Base-by-base conservation (phyloP, 2,888 invertebrate species). In the Gymnoscelis rufifasciata region DNA sequence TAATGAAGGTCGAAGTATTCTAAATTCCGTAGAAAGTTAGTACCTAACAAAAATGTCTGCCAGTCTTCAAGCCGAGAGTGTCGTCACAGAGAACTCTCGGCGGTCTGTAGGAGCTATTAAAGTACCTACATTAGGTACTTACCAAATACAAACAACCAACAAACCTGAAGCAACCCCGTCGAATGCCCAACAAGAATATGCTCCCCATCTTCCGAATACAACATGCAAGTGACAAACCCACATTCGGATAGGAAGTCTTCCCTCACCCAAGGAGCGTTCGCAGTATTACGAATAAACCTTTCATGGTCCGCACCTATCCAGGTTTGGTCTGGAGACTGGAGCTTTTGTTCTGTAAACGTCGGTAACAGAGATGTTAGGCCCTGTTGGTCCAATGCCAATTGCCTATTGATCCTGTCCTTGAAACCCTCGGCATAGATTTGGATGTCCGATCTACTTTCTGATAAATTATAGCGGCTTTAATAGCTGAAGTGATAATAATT, bases 91-190 rank as follows among this genome's bases (percentile, higher is more conserved):
- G n/a, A n/a, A n/a, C n/a, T n/a, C n/a, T n/a, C n/a, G n/a, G n/a
- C n/a, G n/a, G n/a, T n/a, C n/a, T n/a, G n/a, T n/a, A n/a, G n/a
- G n/a, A n/a, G n/a, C n/a, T n/a, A n/a, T n/a, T n/a, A n/a, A n/a
- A n/a, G n/a, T 40, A 30, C 24, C 14, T 23, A 23, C 36, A 4
- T n/a, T n/a, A n/a, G n/a, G n/a, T n/a, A n/a, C n/a, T n/a, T n/a
- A n/a, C n/a, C n/a, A n/a, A n/a, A n/a, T n/a, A n/a, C n/a, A n/a
- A n/a, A n/a, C 5, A 39, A 12, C 12, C 5, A 10, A 35, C 43
- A 14, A 29, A 90, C 91, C 83, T 91, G 89, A 58, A 91, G 83
- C 38, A 81, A 62, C n/a, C 91, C 91, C 31, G 82, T 73, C 10
- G 90, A 88, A 62, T 88, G 88, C 4, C 87, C 83, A n/a, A 81